Percentiles rank a stretch among this genome's conserved stretches.
These are phyloP conservation scores for Amiota mariae DNA, from an alignment of 2,888 invertebrate genomes.

Conservation along the genomic window DNA sequence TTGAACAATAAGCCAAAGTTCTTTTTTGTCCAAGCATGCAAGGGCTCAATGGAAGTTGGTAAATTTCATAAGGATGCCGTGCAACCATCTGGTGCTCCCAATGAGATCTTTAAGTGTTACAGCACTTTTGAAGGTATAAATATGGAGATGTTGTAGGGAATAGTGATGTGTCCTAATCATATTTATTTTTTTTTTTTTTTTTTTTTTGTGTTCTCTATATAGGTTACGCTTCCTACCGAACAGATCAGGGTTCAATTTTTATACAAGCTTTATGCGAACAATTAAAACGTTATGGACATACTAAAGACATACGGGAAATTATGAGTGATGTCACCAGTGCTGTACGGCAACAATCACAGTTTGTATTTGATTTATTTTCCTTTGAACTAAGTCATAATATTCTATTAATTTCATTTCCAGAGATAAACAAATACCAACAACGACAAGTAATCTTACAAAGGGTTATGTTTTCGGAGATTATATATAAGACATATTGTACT, in stretches of 20 bases:
- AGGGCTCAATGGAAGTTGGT: constrained; percentile 62
- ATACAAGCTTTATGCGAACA: constrained; percentile 68
- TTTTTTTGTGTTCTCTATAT: not conserved
- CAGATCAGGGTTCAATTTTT: constrained; percentile 67
- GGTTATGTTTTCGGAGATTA: constrained; percentile 70
- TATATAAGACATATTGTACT: constrained; percentile 40
- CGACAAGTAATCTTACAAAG: constrained; percentile 67
- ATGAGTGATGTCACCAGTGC: constrained; percentile 63
- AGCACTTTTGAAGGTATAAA: constrained; percentile 70
- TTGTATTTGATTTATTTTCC: constrained; percentile 36
- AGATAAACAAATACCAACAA: constrained; percentile 68
- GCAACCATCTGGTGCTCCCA: constrained; percentile 61
- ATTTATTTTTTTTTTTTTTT: too few species aligned
- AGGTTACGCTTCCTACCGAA: constrained; percentile 71
- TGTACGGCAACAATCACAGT: constrained; percentile 59
- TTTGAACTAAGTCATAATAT: not conserved
- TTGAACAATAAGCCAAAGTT: constrained; percentile 69
- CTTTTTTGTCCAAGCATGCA: constrained; percentile 72
- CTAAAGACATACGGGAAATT: constrained; percentile 63
- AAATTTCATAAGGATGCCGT: constrained; percentile 62
- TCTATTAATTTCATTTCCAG: constrained; percentile 50
- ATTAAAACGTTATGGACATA: constrained; percentile 55
- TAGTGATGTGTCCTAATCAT: not conserved
- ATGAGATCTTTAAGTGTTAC: constrained; percentile 71
- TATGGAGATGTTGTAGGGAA: too few species aligned